These are phyloP conservation scores for Incurvaria masculella DNA, from an alignment of 2,888 invertebrate genomes.

Conservation along the genomic window DNA sequence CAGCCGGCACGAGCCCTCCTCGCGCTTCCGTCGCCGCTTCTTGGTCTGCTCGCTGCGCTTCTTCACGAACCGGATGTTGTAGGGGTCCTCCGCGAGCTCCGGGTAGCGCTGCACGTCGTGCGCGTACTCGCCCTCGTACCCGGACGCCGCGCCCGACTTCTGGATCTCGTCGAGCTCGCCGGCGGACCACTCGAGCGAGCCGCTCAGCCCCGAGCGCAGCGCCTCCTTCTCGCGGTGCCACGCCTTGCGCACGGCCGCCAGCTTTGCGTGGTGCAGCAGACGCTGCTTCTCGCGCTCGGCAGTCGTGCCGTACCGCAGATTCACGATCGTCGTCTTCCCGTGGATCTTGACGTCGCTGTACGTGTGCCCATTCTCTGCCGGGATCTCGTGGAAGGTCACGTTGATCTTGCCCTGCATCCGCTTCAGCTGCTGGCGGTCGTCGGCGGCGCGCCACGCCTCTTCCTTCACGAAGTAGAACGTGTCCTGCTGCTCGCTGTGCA, in stretches of 20 bases:
- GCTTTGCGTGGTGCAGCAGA: conserved; percentile 85
- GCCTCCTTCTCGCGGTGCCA: conserved; percentile 92
- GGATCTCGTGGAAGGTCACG: conserved; percentile 84
- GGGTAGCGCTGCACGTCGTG: conserved; percentile 89
- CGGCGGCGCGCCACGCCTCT: conserved; percentile 84
- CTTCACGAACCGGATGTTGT: conserved; percentile 88
- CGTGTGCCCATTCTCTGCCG: conserved; percentile 70
- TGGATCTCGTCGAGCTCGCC: conserved; percentile 86
- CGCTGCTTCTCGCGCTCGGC: conserved; percentile 87
- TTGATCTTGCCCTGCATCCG: conserved; percentile 88
- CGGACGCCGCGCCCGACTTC: conserved; percentile 77
- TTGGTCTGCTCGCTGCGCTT: conserved; percentile 71
- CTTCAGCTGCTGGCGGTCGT: conserved; percentile 85
- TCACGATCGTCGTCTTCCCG: conserved; percentile 85
- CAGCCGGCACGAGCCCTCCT: conserved; percentile 36
- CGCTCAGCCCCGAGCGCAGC: conserved; percentile 71
- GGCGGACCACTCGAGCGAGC: conserved; percentile 81
- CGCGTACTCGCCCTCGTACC: conserved; percentile 88
- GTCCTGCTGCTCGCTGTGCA: conserved; percentile 86
- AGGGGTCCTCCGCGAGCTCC: conserved; percentile 93
- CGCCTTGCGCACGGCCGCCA: conserved; percentile 83
- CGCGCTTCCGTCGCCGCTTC: conserved; percentile 70
- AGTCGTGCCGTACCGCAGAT: conserved; percentile 92
- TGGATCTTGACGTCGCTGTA: conserved; percentile 89
- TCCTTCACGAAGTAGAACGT: conserved; percentile 93